A percentile compares a stretch with the other conserved stretches of the same genome.
Evolutionary conservation across 1,140 invertebrate species (phyloP).

Genomic region (Coptotermes formosanus): DNA sequence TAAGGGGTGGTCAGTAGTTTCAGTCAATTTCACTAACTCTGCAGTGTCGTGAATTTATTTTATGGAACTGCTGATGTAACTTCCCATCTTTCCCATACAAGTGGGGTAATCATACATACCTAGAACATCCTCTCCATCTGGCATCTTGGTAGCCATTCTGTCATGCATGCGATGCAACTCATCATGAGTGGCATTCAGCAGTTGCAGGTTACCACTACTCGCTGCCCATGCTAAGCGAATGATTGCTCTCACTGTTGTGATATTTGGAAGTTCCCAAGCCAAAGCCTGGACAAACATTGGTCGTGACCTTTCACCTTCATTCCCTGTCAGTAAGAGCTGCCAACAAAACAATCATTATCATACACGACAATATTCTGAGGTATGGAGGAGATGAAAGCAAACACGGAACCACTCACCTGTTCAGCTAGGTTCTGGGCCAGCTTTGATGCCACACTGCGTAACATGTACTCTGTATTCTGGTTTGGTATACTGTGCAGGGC

Average conservation of each 20-base stretch:
- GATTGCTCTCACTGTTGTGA: conserved; percentile 65
- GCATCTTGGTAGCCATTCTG: conserved; percentile 35
- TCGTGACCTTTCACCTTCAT: conserved; percentile 52
- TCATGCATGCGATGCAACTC: conserved; percentile 54
- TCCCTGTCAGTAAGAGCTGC: conserved; percentile 49
- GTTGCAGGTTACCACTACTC: conserved; percentile 66
- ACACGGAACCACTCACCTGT: conserved; percentile 44
- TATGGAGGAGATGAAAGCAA: neutral
- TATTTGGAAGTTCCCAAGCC: conserved; percentile 64
- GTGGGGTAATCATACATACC: conserved; percentile 36
- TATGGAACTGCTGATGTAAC: no score
- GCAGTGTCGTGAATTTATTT: no score
- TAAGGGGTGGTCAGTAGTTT: no score
- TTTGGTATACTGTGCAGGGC: conserved; percentile 69
- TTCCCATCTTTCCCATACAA: no score
- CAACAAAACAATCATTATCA: neutral
- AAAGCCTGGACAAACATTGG: conserved; percentile 56
- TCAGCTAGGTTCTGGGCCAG: conserved; percentile 71
- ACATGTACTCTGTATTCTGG: conserved; percentile 58
- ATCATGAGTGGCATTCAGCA: conserved; percentile 64
- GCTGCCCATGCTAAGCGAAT: conserved; percentile 78
- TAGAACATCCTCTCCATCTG: conserved; percentile 55
- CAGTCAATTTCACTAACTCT: no score
- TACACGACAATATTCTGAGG: neutral
- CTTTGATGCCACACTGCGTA: conserved; percentile 68